Base-by-base conservation (phyloP, 1,140 invertebrate species). In the Lepidurus couesii region DNA sequence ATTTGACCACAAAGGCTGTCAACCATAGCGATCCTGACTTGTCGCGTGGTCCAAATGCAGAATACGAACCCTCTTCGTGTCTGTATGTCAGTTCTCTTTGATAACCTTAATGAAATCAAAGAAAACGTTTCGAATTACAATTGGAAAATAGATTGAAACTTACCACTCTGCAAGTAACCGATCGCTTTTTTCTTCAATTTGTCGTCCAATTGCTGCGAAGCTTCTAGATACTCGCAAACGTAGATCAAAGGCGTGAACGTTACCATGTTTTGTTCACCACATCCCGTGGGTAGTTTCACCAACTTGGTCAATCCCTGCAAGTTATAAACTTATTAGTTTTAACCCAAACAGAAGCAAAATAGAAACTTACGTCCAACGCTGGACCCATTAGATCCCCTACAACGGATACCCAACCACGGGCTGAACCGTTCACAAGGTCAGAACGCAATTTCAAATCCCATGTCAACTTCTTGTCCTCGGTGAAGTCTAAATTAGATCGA, bases 231-330 rank as follows among this genome's bases (percentile, higher is more conserved):
- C 6, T 88, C 83, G 44, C 92, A 83, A 1, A 93, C 89, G 77
- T 91, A 89, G 78, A 94, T 88, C 82, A 93, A 93, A 1, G 93
- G 92, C 4, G 91, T 91, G 26, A 94, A 89, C 8, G 91, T 88
- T 7, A 93, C 86, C 91, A 95, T 92, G 84, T 94, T 95, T 84
- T 95, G 93, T 82, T 95, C 93, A 0, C 93, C 92, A 82, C 91
- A 94, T 1, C 91, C 91, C 47, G 88, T 88, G 0, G 91, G 90
- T n/a, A 91, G 79, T 6, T 84, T 81, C 7, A 91, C 86, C 0
- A 91, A 84, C 7, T 85, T 85, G 5, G 90, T 89, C 0, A 90
- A 82, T 80, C 78, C 78, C 79, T 80, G n/a, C 65, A 11, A 75
- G 16, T 24, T 11, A 8, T 13, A 78, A 1, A 1, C 11, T 75